Evolutionary conservation across 2,113 vertebrate genomes (phyloP).

Genomic region (Phycodurus eques): DNA sequence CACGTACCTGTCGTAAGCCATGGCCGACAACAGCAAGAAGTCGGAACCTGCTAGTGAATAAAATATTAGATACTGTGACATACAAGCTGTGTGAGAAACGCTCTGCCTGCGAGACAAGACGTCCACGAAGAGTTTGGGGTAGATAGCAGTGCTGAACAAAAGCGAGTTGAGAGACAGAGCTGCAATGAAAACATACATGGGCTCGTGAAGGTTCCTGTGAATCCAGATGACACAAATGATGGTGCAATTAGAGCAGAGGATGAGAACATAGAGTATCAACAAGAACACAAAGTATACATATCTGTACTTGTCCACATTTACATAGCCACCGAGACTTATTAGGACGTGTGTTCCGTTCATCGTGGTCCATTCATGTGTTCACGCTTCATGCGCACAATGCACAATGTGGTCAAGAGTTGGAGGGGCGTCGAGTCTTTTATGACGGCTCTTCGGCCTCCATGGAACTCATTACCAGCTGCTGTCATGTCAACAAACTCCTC

Average conservation of each 20-base stretch:
- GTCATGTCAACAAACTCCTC: neutral
- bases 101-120: neutral
- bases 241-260: neutral
- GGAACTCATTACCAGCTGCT: neutral
- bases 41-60: neutral
- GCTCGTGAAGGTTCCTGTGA: conserved; percentile 5
- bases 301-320: neutral
- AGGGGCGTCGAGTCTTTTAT: neutral
- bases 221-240: neutral
- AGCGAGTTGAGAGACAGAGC: neutral
- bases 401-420: neutral
- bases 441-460: neutral
- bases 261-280: neutral
- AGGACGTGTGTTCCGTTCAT: neutral
- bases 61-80: conserved; percentile 2
- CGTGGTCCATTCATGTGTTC: neutral
- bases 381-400: neutral
- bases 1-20: conserved; percentile 2
- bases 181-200: conserved; percentile 1
- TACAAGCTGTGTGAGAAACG: neutral
- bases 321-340: neutral
- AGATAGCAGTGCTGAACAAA: neutral
- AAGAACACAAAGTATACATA: neutral
- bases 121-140: neutral
- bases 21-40: neutral